Evolutionary conservation across 2,113 vertebrate species (phyloP), one percentile per base, ranked within the genome.

Genomic region (Xiphophorus hellerii): DNA sequence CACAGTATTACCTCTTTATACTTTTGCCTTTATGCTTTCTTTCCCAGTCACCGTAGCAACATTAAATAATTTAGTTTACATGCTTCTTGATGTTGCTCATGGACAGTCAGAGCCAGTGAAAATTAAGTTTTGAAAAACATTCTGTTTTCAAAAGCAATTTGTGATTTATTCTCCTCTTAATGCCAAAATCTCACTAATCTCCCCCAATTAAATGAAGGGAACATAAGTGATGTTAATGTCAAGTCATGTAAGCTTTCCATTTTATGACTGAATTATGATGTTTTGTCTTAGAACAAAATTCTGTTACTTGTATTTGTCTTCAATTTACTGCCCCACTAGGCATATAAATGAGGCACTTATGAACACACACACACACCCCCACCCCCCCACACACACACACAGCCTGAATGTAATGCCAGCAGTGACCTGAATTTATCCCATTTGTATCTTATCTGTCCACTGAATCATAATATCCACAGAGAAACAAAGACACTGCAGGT

Each of bases 361-460:
- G 22, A 12, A 15, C 61, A 29, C 28, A 62, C 2, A 78, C 22
- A 65, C 66, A 80, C 20, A 78, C 30, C 75, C 54, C 80, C 15
- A 74, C n/a, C n/a, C n/a, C n/a, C n/a, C n/a, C 25, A 65, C 15
- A 31, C 17, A 76, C 4, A 44, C 70, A 72, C 25, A 65, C 20
- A 31, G 69, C 71, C 78, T 74, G 81, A 85, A 84, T 81, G 62
- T 84, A 77, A 76, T 58, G 83, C 81, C 72, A 83, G 69, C 70
- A 42, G 74, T 84, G 66, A 72, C 64, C 62, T 27, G 72, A 80
- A 79, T 86, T 85, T 62, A 81, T 86, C 54, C 87, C 35, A 86
- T 86, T 87, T 80, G 78, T 80, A 79, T 87, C 83, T 76, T 76
- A 84, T 87, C 68, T 85, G 67, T 74, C 51, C 8, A 30, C 71